These are phyloP conservation scores for Alligator mississippiensis DNA, from an alignment of 2,113 vertebrate genomes.

Conservation along the genomic window DNA sequence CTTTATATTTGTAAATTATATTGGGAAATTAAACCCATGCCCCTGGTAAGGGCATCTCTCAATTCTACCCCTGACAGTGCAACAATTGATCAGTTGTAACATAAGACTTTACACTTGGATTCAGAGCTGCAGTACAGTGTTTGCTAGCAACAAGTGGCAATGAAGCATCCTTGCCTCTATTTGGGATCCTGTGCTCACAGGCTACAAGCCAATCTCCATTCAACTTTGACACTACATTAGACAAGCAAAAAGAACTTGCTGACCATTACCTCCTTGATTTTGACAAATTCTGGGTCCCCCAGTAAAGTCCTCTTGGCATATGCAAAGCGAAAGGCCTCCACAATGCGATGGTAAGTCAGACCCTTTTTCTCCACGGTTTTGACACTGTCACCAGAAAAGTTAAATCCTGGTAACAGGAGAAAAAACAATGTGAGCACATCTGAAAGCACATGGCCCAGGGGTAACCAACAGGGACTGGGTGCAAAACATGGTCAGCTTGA, in stretches of 20 bases:
- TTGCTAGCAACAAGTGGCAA: neutral
- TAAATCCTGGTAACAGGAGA: constrained; percentile 83
- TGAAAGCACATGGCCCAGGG: neutral
- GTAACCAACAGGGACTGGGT: neutral
- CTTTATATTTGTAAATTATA: neutral
- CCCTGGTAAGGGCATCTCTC: neutral
- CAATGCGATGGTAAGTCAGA: constrained; percentile 92
- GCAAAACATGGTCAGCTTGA: neutral
- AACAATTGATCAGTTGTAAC: neutral
- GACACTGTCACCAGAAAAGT: constrained; percentile 83
- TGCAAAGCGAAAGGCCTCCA: constrained; percentile 94
- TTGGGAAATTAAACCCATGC: neutral
- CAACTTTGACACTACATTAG: neutral
- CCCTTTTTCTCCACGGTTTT: constrained; percentile 77
- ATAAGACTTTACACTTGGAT: neutral
- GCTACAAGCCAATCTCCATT: neutral
- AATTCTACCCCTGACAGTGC: neutral
- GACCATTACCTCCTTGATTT: constrained; percentile 84
- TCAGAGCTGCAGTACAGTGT: neutral
- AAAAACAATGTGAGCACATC: neutral
- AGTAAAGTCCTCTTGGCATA: constrained; percentile 92
- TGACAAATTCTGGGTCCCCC: constrained; percentile 87
- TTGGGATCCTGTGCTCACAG: neutral
- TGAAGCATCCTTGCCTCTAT: neutral
- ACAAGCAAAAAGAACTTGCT: constrained; percentile 28